Evolutionary conservation across 2,888 invertebrate genomes (phyloP).

Genomic region (Ctena decussata): DNA sequence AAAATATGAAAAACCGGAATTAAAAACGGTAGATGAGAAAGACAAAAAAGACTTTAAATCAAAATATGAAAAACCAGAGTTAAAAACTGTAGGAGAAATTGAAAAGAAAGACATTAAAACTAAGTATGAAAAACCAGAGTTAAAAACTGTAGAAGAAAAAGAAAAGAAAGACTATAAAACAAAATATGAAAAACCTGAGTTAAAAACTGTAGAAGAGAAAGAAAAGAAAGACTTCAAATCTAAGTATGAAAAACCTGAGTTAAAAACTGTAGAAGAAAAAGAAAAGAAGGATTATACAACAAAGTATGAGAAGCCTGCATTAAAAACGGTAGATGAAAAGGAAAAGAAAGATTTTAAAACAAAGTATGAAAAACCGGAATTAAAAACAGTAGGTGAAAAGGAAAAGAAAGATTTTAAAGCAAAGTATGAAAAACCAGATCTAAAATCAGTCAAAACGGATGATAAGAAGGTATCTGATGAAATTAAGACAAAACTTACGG

Average conservation of each 20-base stretch:
- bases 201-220: neutral
- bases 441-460: conserved; percentile 4
- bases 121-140: conserved; percentile 5
- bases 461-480: conserved; percentile 37
- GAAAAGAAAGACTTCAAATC: conserved; percentile 22
- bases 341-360: conserved; percentile 45
- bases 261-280: conserved; percentile 32
- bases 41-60: conserved; percentile 31
- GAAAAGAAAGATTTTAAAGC: conserved; percentile 10
- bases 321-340: conserved; percentile 12
- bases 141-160: conserved; percentile 19
- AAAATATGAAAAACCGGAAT: conserved; percentile 45
- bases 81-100: conserved; percentile 24
- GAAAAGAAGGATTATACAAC: conserved; percentile 30
- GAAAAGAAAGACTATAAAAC: conserved; percentile 7
- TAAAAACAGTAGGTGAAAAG: neutral
- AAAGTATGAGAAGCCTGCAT: conserved; percentile 40
- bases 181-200: neutral
- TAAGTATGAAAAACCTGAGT: conserved; percentile 23
- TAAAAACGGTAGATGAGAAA: conserved; percentile 14
- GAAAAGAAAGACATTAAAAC: conserved; percentile 9
- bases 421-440: conserved; percentile 42
- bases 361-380: conserved; percentile 29
- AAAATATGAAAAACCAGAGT: conserved; percentile 25
- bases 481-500: conserved; percentile 39